Conservation (phyloP, 2,888 invertebrate genomes). For the Aleiodes alternator region DNA sequence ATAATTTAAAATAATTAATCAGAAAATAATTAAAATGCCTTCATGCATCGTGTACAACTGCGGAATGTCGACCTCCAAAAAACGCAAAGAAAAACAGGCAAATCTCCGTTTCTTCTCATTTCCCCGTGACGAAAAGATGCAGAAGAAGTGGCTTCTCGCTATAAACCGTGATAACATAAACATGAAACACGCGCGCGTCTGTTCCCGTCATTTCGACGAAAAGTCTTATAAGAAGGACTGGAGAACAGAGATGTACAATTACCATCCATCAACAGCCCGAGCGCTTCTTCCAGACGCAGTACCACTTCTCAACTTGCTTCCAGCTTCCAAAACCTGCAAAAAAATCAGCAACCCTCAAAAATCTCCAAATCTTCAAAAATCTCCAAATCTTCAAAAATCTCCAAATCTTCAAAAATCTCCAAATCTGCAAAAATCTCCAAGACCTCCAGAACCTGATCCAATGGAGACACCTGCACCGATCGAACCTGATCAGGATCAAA, state of each 20-base stretch:
- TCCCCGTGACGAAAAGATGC: constrained; percentile 19
- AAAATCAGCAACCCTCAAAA: too few species aligned
- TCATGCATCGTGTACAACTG: constrained; percentile 3
- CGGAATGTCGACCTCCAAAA: background rate
- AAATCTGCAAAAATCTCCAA: too few species aligned
- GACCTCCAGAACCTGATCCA: too few species aligned
- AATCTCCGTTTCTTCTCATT: constrained; percentile 11
- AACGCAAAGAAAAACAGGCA: background rate
- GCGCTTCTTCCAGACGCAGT: constrained; percentile 5
- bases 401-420: too few species aligned
- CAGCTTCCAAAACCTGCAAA: too few species aligned
- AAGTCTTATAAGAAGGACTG: constrained; percentile 10
- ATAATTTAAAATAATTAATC: background rate
- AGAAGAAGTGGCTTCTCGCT: constrained; percentile 4
- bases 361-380: too few species aligned
- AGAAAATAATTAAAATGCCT: constrained; percentile 4
- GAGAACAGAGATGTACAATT: constrained; percentile 28
- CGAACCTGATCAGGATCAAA: too few species aligned
- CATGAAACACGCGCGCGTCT: constrained; percentile 16
- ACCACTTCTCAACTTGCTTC: background rate
- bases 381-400: too few species aligned
- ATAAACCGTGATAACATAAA: constrained; percentile 10
- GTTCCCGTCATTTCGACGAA: constrained; percentile 20
- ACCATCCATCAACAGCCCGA: background rate
- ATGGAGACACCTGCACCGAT: too few species aligned